Evolutionary conservation across 2,797 vertebrate genomes (phyloP), one percentile per base, ranked within the genome.

Genomic region (Fistularia tabacaria): DNA sequence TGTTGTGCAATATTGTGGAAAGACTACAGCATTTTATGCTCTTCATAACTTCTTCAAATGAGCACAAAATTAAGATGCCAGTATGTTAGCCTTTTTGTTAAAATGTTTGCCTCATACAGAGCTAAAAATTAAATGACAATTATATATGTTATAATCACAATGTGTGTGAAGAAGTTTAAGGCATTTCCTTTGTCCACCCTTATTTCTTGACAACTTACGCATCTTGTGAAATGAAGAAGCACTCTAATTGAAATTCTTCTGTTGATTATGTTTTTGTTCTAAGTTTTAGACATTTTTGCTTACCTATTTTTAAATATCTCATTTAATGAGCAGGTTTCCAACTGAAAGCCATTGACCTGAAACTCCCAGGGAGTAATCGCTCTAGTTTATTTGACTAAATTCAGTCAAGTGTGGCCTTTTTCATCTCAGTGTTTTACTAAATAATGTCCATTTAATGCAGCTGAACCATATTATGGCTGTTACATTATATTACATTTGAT

Each of bases 351-450:
- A 64, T 51, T 74, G 73, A 84, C 72, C 72, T 63, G 51, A 80
- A 76, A 77, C 57, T 63, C 49, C 46, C 49, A 52, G 64, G 54
- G 58, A 73, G 65, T 61, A 57, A 40, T 45, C 14, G 38, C 49
- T 74, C 63, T 36, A 40, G 61, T 79, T 76, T 74, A 76, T 82
- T 62, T 73, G 74, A 68, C 66, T 54, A 71, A 61, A 79, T 56
- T 56, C 60, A 68, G 69, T 77, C 59, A 76, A 76, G 64, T 73
- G 73, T 73, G 71, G 44, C 53, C 46, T 71, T 73, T 74, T 73
- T 57, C 66, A 63, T 54, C 56, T 36, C 14, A 37, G 48, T 59
- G 64, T 69, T 59, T 70, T 44, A 79, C 71, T 51, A 81, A 73
- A 73, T 56, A 59, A 57, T 56, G 51, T 63, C 50, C 69, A 59